Conservation (phyloP, 2,113 vertebrate species). For the Neolamprologus modestus region DNA sequence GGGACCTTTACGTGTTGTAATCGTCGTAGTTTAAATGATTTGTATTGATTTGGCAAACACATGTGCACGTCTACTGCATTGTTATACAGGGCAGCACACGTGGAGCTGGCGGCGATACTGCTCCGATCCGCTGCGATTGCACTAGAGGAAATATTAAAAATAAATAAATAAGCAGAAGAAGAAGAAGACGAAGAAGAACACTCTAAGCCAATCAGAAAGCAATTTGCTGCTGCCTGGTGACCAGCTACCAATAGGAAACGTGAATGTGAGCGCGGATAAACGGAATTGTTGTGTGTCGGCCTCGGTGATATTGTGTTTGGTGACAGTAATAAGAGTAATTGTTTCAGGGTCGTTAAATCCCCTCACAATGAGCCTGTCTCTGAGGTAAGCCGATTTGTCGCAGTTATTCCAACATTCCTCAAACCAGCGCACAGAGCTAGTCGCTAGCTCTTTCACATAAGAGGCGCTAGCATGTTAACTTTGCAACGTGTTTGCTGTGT, state of each 20-base stretch:
- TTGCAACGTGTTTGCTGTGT: not conserved
- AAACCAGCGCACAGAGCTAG: not conserved
- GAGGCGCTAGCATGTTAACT: not conserved
- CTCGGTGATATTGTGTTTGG: not conserved
- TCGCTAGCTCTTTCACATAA: not conserved
- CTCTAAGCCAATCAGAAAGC: conserved; percentile 18
- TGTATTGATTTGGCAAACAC: not conserved
- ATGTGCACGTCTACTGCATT: not conserved
- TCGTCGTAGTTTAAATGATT: not conserved
- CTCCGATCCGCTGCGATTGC: not conserved
- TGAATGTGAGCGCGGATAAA: conserved; percentile 20
- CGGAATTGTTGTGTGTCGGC: not conserved
- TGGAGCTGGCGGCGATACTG: not conserved
- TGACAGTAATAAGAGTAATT: not conserved
- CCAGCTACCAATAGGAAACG: conserved; percentile 26
- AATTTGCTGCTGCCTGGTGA: conserved; percentile 2
- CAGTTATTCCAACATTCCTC: not conserved
- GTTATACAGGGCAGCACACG: not conserved
- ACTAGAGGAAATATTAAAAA: not conserved
- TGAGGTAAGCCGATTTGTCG: conserved; percentile 37
- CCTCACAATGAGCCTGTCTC: conserved; percentile 53
- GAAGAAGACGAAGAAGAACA: not conserved
- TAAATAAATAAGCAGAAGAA: not conserved
- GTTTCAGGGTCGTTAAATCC: not conserved
- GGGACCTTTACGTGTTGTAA: not conserved